Conservation (phyloP, 2,113 vertebrate species). For the Burhinus bistriatus region DNA sequence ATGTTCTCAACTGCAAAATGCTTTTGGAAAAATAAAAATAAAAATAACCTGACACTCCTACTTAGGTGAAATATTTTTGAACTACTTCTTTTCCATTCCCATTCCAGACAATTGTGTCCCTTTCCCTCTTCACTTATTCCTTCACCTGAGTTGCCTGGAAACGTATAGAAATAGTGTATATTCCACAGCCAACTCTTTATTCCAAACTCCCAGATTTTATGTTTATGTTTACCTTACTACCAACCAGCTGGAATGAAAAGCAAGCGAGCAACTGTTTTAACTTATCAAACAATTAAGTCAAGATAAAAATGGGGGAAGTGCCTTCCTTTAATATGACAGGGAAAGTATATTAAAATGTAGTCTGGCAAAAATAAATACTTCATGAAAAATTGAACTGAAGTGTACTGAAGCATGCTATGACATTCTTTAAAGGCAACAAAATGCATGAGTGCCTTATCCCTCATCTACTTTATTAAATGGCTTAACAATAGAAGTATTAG, state of each 20-base stretch:
- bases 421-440: not conserved
- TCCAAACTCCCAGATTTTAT: not conserved
- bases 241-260: not conserved
- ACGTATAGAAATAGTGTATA: not conserved
- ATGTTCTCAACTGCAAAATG: not conserved
- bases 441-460: not conserved
- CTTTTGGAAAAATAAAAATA: not conserved
- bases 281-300: not conserved
- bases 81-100: not conserved
- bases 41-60: not conserved
- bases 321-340: not conserved
- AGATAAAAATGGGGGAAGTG: not conserved
- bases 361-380: not conserved
- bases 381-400: not conserved
- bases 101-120: accelerated
- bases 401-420: not conserved
- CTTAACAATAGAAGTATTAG: not conserved
- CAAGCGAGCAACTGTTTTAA: not conserved
- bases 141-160: not conserved
- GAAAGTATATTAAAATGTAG: not conserved
- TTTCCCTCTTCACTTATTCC: not conserved
- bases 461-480: not conserved
- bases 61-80: not conserved
- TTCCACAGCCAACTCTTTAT: not conserved
- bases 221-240: not conserved